Evolutionary conservation across 37 sponge, comb jelly and placozoan genomes (phyloP), one percentile per base, ranked within the genome.

Genomic region (Crambe crambe): DNA sequence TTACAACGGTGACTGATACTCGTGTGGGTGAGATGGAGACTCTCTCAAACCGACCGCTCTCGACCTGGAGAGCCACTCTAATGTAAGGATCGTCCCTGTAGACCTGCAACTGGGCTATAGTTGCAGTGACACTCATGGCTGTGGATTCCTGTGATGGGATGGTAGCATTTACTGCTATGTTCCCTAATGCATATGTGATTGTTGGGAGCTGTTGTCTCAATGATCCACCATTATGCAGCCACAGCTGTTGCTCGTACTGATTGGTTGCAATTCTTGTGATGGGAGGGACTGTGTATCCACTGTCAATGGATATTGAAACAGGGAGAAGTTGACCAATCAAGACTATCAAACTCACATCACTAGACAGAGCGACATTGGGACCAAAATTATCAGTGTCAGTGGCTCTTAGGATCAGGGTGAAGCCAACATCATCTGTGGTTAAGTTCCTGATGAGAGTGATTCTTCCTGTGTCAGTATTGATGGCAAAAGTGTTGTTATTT

Each of bases 261-360:
- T 58, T 38, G 47, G 38, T 51, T 32, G 85, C 59, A 31, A 64
- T 21, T 18, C 92, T 74, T 36, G 84, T 69, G 3, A 87, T 80
- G 42, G 87, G 61, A 15, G 83, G 88, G 12, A 86, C 82, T 20
- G 85, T 82, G 26, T 79, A 47, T 1, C 84, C 92, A 35, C 70
- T 44, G 25, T 57, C 75, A 3, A 80, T 76, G 26, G 81, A 31
- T 25, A 87, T 78, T 6, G 76, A 69, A 18, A 91, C 22, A 1
- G 92, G 92, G 21, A 91, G 81, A 30, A 91, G 66, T 67, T 83
- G 68, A 26, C 88, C 92, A 51, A 87, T 57, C 23, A 83, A 71
- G 3, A 91, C 80, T 47, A 83, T 76, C 23, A 84, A 68, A 29
- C 72, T 67, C 0, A 84, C 86, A 10, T 57, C 65, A 38, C 70